These are phyloP conservation scores for Folsomia manolachei DNA, from an alignment of 2,888 invertebrate species.

Conservation along the genomic window DNA sequence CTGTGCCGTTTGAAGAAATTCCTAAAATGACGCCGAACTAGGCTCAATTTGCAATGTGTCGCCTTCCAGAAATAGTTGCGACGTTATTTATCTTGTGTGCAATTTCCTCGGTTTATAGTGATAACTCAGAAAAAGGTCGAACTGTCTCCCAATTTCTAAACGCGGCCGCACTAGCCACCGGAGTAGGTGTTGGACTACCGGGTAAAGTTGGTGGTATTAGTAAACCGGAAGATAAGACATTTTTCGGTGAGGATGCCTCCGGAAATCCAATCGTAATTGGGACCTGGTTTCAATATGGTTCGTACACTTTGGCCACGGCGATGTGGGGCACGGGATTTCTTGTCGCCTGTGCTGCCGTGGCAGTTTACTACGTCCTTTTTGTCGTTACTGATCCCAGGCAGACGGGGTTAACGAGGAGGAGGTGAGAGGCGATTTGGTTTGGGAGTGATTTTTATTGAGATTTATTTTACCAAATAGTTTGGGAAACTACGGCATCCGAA, in stretches of 20 bases:
- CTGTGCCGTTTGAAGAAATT: too few relatives aligned
- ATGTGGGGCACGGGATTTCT: constrained; percentile 45
- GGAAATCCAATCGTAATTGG: constrained; percentile 45
- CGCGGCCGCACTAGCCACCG: too few relatives aligned
- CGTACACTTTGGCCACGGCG: constrained; percentile 40
- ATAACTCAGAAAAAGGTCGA: too few relatives aligned
- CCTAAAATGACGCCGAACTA: too few relatives aligned
- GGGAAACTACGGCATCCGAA: neutral
- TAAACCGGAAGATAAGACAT: constrained; percentile 29
- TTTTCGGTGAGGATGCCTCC: constrained; percentile 43
- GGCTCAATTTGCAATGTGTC: too few relatives aligned
- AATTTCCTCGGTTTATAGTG: too few relatives aligned
- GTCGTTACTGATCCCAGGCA: constrained; percentile 49
- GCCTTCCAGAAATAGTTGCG: too few relatives aligned
- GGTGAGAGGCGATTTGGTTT: constrained; percentile 4
- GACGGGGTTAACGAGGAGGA: constrained; percentile 27
- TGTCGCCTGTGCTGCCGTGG: constrained; percentile 35
- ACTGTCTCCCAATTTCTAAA: too few relatives aligned
- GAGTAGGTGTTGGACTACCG: too few relatives aligned
- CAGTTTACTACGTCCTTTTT: constrained; percentile 49
- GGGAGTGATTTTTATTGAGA: neutral
- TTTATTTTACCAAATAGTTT: neutral
- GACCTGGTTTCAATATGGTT: constrained; percentile 49
- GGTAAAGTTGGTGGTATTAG: constrained; percentile 6
- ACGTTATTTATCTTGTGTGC: too few relatives aligned